Evolutionary conservation across 2,797 vertebrate species (phyloP).

Genomic region (Gymnothorax javanicus): DNA sequence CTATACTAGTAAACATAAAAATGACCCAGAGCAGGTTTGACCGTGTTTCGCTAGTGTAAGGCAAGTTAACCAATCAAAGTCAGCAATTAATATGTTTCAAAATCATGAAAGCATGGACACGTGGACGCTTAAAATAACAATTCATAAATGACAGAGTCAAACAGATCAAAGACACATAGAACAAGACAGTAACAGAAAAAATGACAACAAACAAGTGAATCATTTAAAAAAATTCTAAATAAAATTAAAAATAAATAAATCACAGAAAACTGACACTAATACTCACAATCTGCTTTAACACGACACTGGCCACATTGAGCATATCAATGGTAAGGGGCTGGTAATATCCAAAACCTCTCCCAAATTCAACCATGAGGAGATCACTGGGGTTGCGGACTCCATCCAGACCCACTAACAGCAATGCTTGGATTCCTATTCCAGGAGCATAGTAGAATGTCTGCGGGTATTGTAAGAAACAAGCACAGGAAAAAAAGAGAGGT

Average conservation of each 20-base stretch:
- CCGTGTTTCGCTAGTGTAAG: too few relatives aligned
- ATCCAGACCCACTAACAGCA: constrained; percentile 81
- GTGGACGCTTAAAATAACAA: too few relatives aligned
- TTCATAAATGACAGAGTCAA: too few relatives aligned
- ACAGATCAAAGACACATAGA: too few relatives aligned
- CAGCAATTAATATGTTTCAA: too few relatives aligned
- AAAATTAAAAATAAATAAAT: not conserved
- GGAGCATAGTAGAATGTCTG: constrained; percentile 3
- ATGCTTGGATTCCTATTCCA: constrained; percentile 73
- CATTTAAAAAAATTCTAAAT: too few relatives aligned
- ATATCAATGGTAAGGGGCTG: constrained; percentile 76
- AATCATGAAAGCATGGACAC: too few relatives aligned
- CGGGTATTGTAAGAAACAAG: not conserved
- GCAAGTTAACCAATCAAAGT: too few relatives aligned
- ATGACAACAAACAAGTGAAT: too few relatives aligned
- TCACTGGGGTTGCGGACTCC: constrained; percentile 62
- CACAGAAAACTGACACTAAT: not conserved
- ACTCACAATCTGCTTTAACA: constrained; percentile 85
- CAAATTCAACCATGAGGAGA: constrained; percentile 85
- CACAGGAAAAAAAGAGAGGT: not conserved
- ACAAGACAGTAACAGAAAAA: too few relatives aligned
- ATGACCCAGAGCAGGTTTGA: too few relatives aligned
- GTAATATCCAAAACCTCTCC: constrained; percentile 80
- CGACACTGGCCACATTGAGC: constrained; percentile 66
- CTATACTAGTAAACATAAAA: too few relatives aligned